A percentile compares a stretch with the other conserved stretches of the same genome.
Conservation (phyloP, 2,888 invertebrate species). For the Drosophila formosana region DNA sequence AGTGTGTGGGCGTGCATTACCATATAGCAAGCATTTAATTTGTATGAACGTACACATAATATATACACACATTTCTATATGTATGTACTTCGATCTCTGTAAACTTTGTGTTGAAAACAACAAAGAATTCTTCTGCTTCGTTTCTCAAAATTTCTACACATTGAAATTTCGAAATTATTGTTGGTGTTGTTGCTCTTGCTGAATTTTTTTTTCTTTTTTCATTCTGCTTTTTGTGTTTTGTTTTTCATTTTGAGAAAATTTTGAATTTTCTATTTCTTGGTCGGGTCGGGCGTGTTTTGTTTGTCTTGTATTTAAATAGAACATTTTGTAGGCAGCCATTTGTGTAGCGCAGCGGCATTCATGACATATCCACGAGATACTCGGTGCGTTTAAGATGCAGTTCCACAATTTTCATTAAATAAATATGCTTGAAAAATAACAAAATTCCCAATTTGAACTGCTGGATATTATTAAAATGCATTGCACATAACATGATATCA, state of each 20-base stretch:
- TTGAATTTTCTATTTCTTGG: conserved; percentile 41
- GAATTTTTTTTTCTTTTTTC: neutral
- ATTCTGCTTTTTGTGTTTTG: conserved; percentile 1
- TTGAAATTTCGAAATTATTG: conserved; percentile 55
- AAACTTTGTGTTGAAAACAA: conserved; percentile 57
- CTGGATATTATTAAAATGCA: no score
- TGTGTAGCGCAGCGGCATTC: conserved; percentile 28
- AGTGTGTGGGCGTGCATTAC: conserved; percentile 37
- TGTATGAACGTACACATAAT: conserved; percentile 12
- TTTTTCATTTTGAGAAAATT: conserved; percentile 30
- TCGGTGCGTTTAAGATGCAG: neutral
- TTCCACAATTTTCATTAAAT: neutral
- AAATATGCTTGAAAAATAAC: neutral
- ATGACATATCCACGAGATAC: conserved; percentile 26
- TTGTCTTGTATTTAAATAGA: conserved; percentile 57
- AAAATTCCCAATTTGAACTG: no score
- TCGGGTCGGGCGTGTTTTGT: conserved; percentile 41
- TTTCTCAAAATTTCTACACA: conserved; percentile 26
- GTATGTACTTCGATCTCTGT: conserved; percentile 39
- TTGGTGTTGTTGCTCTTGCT: conserved; percentile 10
- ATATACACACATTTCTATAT: conserved; percentile 6
- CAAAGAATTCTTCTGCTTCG: conserved; percentile 12
- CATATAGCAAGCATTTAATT: conserved; percentile 27
- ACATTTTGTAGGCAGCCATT: conserved; percentile 39
- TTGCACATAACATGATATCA: no score